These are phyloP conservation scores for Austrolebias charrua DNA, from an alignment of 2,797 vertebrate species.

Conservation along the genomic window DNA sequence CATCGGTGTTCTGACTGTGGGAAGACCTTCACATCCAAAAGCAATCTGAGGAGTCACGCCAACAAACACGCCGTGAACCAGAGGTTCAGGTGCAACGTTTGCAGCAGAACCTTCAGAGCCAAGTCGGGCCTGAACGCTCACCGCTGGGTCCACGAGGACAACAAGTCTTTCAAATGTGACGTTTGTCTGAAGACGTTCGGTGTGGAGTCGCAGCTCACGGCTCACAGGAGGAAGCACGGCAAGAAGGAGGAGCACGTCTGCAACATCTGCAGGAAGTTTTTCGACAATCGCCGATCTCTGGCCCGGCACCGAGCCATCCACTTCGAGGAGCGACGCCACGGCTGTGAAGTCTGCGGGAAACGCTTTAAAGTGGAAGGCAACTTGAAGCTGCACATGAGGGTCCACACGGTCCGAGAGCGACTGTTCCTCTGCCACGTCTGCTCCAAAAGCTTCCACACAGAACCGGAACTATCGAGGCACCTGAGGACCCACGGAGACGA, in stretches of 20 bases:
- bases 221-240: conserved; percentile 18
- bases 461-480: background rate
- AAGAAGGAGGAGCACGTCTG: conserved; percentile 19
- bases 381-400: conserved; percentile 26
- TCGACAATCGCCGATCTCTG: conserved; percentile 6
- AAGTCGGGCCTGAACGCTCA: conserved; percentile 10
- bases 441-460: conserved; percentile 39
- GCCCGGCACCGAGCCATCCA: conserved; percentile 34
- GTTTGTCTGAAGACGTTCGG: conserved; percentile 20
- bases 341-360: conserved; percentile 46
- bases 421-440: conserved; percentile 46
- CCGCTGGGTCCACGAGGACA: conserved; percentile 28
- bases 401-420: conserved; percentile 23
- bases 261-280: conserved; percentile 10
- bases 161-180: conserved; percentile 42
- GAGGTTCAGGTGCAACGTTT: conserved; percentile 22
- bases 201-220: conserved; percentile 15
- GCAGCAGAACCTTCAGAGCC: conserved; percentile 27
- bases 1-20: conserved; percentile 28
- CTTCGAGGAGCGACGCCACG: conserved; percentile 5
- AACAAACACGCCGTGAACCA: conserved; percentile 3
- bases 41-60: conserved; percentile 17
- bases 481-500: conserved; percentile 25
- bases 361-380: conserved; percentile 17
- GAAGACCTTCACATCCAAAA: conserved; percentile 29